Base-by-base conservation (phyloP, 2,113 vertebrate species). In the Dryoscopus gambensis region DNA sequence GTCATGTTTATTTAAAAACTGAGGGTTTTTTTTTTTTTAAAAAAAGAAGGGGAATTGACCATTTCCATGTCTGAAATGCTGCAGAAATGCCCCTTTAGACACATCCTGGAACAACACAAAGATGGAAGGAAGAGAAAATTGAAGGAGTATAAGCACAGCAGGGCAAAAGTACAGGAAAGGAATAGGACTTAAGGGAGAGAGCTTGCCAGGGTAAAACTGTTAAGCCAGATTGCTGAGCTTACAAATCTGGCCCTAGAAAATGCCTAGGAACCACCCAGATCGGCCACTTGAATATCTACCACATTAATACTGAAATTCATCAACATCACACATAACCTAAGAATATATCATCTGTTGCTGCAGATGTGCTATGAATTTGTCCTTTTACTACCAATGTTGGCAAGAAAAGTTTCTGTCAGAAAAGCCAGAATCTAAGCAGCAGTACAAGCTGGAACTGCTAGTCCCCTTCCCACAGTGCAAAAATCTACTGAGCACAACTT, bases 231-330 rank as follows among this genome's bases (percentile, higher is more conserved):
- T 14, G 4, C 21, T 57, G 31, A 80, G 24, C 27, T 30, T 20
- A 8, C 60, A 44, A 87, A 85, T 7, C 6, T 69, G 19, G 49
- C 25, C 64, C 40, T 23, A 85, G 53, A 65, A 89, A 82, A 71
- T 10, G 7, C 27, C 31, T 83, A 57, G n/a, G n/a, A 84, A 53
- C 17, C 50, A 37, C 10, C 4, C 50, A 40, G 31, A 37, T 16
- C 0, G 0, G 7, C 37, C 16, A 55, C 46, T 15, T 27, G 10
- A 80, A 30, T 35, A 57, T 13, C n/a, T 49, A 67, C 13, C 2
- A 2, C 49, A 6, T 3, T 44, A 25, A 52, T 28, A 64, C 7
- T n/a, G 53, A 79, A 83, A 76, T 79, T 57, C 9, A 46, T 56
- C 37, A 37, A 20, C 22, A 20, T 49, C 10, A 27, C 37, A 15